Percentiles rank a stretch among this genome's conserved stretches.
These are phyloP conservation scores for Agelaius tricolor DNA, from an alignment of 2,113 vertebrate species.

Conservation along the genomic window DNA sequence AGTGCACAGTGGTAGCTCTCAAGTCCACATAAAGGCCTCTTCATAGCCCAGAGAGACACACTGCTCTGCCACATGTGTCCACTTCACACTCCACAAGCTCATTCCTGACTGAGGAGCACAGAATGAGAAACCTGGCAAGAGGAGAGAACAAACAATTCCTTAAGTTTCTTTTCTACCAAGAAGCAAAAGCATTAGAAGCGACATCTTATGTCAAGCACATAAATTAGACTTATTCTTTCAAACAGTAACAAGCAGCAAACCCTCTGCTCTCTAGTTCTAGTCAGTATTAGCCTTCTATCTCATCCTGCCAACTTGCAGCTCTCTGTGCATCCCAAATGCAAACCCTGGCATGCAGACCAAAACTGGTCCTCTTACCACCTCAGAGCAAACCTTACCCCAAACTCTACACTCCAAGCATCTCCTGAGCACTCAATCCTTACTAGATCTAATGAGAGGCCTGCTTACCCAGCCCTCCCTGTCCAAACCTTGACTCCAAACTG, in stretches of 20 bases:
- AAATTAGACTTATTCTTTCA: neutral
- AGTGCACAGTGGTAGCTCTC: neutral
- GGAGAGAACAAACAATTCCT: neutral
- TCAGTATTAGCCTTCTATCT: neutral
- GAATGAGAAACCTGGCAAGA: neutral
- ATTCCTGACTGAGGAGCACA: neutral
- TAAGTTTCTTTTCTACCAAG: neutral
- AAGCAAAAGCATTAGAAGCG: neutral
- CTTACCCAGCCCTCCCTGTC: neutral
- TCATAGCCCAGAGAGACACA: neutral
- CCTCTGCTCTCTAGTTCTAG: neutral
- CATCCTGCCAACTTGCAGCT: accelerated
- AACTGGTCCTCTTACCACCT: neutral
- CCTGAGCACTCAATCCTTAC: neutral
- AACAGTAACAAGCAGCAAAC: neutral
- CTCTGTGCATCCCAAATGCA: neutral
- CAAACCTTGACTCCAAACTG: neutral
- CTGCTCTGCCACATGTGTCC: neutral
- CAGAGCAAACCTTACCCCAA: neutral
- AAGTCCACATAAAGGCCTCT: neutral
- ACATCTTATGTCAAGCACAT: neutral
- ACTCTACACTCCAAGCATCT: accelerated
- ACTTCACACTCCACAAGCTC: neutral
- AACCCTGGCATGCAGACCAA: neutral
- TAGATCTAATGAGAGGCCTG: neutral